Conservation (phyloP, 1,140 invertebrate genomes). For the Drosophila fuyamai region DNA sequence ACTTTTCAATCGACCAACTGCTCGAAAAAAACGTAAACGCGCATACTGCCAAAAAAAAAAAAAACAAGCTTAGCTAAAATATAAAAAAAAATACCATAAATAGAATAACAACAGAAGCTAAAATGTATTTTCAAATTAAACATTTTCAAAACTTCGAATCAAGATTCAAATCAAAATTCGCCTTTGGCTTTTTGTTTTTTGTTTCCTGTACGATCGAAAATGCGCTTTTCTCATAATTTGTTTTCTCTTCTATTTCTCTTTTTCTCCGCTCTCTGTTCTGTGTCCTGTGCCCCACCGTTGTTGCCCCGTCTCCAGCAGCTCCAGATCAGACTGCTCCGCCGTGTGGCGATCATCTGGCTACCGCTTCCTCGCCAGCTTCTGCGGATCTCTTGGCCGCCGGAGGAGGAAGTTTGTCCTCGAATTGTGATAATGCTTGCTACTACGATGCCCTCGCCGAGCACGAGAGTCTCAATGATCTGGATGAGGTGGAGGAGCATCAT, state of each 20-base stretch:
- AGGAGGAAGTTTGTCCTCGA: constrained; percentile 18
- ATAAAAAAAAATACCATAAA: constrained; percentile 4
- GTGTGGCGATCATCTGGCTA: constrained; percentile 9
- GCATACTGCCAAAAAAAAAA: constrained; percentile 10
- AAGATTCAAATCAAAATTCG: constrained; percentile 38
- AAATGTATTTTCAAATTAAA: constrained; percentile 38
- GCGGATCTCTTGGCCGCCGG: constrained; percentile 1
- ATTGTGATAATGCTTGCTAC: constrained; percentile 72
- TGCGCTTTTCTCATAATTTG: constrained; percentile 84
- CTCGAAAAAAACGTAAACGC: constrained; percentile 1
- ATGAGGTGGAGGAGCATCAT: constrained; percentile 10
- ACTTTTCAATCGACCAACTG: constrained; percentile 29
- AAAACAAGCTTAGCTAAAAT: constrained; percentile 15
- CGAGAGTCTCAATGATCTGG: constrained; percentile 37
- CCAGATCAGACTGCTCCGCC: constrained; percentile 10
- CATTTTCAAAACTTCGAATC: constrained; percentile 29
- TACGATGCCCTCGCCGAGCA: constrained; percentile 80
- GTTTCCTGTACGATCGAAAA: constrained; percentile 49
- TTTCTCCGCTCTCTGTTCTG: constrained; percentile 70
- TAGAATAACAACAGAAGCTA: constrained; percentile 5
- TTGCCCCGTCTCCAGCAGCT: constrained; percentile 25
- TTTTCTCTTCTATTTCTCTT: constrained; percentile 76
- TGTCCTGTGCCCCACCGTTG: constrained; percentile 35
- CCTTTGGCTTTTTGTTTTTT: constrained; percentile 83
- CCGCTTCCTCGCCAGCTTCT: constrained; percentile 1